Base-by-base conservation (phyloP, 1,140 invertebrate genomes). In the Subanguina moxae region DNA sequence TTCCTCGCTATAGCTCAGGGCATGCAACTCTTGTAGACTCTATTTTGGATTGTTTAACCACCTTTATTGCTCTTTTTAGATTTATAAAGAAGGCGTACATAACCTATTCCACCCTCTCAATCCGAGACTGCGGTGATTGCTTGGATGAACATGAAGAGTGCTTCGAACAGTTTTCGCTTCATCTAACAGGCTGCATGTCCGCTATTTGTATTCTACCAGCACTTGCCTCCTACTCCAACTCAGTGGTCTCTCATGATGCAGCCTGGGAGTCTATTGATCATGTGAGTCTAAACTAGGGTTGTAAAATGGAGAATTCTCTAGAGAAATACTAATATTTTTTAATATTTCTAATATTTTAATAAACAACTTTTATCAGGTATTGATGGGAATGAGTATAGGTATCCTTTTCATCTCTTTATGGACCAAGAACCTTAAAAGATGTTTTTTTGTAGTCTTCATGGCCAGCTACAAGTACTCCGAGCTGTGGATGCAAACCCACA, bases 221-320 rank as follows among this genome's bases (percentile, higher is more conserved):
- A 23, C 48, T 77, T 17, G 28, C 74, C 9, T 78, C 76, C 0
- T 78, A 68, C 45, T 57, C 65, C n/a, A n/a, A 46, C 30, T 64
- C 64, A n/a, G 62, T 65, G 11, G 62, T 76, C 15, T 30, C 72
- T 25, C 77, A 78, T 63, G 74, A 76, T 67, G 74, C 74, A 30
- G 61, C 72, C 30, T 76, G 74, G 74, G 74, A 76, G 32, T 76
- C 62, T 38, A 76, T 76, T 59, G 74, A 75, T 45, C 78, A 75
- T 65, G 73, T 75, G 45, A 68, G 75, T 62, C 11, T 38, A 5
- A 38, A n/a, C n/a, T n/a, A n/a, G n/a, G n/a, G n/a, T n/a, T n/a
- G n/a, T n/a, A n/a, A n/a, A n/a, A n/a, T n/a, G n/a, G n/a, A n/a
- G n/a, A n/a, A n/a, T n/a, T n/a, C n/a, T n/a, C n/a, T n/a, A n/a